Base-by-base conservation (phyloP, 2,888 invertebrate genomes). In the Callinectes sapidus region DNA sequence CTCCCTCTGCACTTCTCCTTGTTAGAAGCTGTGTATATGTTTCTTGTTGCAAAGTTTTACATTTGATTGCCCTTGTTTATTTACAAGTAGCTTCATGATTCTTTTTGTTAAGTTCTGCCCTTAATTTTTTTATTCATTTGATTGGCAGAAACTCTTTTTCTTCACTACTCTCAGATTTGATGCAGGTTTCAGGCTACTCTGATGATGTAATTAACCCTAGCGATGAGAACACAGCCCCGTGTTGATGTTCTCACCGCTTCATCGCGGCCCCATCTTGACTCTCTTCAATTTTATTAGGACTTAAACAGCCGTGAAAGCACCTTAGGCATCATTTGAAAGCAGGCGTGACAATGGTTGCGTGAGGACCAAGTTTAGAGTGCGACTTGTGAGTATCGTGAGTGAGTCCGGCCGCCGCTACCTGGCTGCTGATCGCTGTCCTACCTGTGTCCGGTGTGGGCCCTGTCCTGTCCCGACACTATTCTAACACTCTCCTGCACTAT, bases 331-430 rank as follows among this genome's bases (percentile, higher is more conserved):
- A 91, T 94, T 94, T 94, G 94, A 94, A 92, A 94, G 92, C 93
- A 92, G 93, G 93, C 93, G 93, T 94, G 93, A 94, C 93, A 94
- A 94, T 94, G 93, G 93, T 94, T 94, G 93, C 93, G 92, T 94
- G 93, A 94, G 93, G 93, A 94, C 93, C 92, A 92, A 92, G 93
- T 94, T 92, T 92, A 94, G 93, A 94, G 93, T 94, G 93, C 92
- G 90, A 91, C 93, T 94, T 94, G 93, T 94, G 93, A 94, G 93
- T 94, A 94, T 94, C 92, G 92, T 91, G 93, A 90, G 93, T 91
- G 92, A 94, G 91, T 92, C 93, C 92, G 90, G 93, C 93, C 91
- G 91, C 91, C 93, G 86, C 90, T 91, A 89, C 93, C 91, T 91
- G 91, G 93, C 92, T 93, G 92, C 93, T 93, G 90, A 88, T 91